Conservation (phyloP, 2,797 vertebrate genomes). For the Meda fulgida region DNA sequence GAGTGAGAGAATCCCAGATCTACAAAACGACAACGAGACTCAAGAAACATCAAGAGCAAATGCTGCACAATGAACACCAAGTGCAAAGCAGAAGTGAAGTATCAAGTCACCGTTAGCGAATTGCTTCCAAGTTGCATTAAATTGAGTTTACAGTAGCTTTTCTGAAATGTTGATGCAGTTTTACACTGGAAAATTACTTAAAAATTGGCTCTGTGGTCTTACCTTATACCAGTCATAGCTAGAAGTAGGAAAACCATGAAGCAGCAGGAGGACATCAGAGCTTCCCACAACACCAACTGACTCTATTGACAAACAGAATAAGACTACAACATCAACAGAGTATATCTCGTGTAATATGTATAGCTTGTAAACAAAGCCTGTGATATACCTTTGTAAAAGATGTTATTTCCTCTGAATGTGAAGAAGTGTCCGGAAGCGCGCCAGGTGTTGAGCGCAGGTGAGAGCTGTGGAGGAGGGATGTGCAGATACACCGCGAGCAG, state of each 20-base stretch:
- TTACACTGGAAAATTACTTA: not conserved
- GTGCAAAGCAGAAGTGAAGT: not conserved
- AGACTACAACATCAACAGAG: not conserved
- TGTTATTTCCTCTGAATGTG: slow-evolving; percentile 81
- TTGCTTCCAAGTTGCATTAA: not conserved
- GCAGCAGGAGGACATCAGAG: slow-evolving; percentile 86
- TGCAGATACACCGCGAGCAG: slow-evolving; percentile 91
- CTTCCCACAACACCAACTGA: slow-evolving; percentile 86
- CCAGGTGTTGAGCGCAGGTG: slow-evolving; percentile 88
- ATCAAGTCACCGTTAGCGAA: too few species aligned
- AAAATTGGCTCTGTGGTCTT: not conserved
- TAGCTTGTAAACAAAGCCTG: not conserved
- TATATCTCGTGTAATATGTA: not conserved
- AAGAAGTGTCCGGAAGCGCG: slow-evolving; percentile 81
- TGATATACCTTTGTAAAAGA: slow-evolving; percentile 91
- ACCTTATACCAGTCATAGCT: slow-evolving; percentile 98
- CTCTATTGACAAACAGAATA: slow-evolving; percentile 72
- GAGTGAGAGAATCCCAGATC: slow-evolving; percentile 93
- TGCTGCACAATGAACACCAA: not conserved
- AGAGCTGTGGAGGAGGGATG: slow-evolving; percentile 88
- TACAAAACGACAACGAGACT: slow-evolving; percentile 59
- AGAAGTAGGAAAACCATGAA: slow-evolving; percentile 94
- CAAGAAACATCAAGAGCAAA: not conserved
- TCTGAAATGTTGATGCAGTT: not conserved
- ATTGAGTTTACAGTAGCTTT: not conserved